Base-by-base conservation (phyloP, 2,888 invertebrate genomes). In the Matsumyia berberina region DNA sequence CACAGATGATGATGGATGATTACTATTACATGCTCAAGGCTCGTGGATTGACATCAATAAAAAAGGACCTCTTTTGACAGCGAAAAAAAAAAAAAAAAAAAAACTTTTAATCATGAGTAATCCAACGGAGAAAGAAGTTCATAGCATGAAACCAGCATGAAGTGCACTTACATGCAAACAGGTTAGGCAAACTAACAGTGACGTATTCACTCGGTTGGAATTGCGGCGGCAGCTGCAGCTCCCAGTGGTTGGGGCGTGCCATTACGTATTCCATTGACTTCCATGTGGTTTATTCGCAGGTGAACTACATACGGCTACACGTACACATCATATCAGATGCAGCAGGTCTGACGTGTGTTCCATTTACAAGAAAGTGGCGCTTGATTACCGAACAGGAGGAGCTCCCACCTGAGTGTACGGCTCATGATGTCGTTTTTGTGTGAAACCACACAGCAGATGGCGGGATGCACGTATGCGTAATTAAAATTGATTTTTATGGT, bases 131-230 rank as follows among this genome's bases (percentile, higher is more conserved):
- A 9, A 46, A n/a, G n/a, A 31, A 46, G 46, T 46, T 9, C 7
- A 46, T 17, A 46, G 33, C 46, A 19, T 33, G 37, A 51, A 53
- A 58, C 24, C 24, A 24, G 1, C 24, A 24, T 24, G 4, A 24
- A 24, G 44, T 44, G 58, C 42, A 31, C 33, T 58, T 76, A 51
- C 76, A 58, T 58, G 76, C 67, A 66, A 73, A 35, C 58, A 53
- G 60, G 66, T 80, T 80, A 73, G 42, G 12, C 42, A 80, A 53
- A 73, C 64, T 29, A 53, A 24, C 24, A 3, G 24, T 55, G 37
- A 78, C 62, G 64, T 55, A 15, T 69, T 31, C 67, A 39, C 31
- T 55, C n/a, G 44, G n/a, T 12, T 69, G 55, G 24, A 35, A 19
- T 37, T 24, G 19, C 35, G n/a, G 9, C 35, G 1, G 8, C 35